These are phyloP conservation scores for Anguilla rostrata DNA, from an alignment of 2,113 vertebrate genomes.

Conservation along the genomic window DNA sequence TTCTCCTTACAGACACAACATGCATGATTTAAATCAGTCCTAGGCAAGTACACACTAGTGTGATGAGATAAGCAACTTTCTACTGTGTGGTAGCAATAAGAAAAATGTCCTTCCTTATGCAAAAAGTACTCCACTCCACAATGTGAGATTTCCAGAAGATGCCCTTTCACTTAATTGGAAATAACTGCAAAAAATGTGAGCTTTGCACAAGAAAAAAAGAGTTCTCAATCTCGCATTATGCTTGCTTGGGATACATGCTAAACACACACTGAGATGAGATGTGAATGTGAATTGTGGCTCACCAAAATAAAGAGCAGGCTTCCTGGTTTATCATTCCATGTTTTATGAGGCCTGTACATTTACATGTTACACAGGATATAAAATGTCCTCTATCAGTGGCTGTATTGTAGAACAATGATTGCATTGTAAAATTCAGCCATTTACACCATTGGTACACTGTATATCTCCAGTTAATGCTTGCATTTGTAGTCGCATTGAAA, in stretches of 20 bases:
- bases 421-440: no score
- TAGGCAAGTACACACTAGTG: not conserved
- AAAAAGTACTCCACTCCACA: no score
- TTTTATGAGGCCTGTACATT: not conserved
- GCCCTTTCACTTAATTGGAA: not conserved
- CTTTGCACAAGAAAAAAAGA: not conserved
- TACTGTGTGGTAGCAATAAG: no score
- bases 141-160: not conserved
- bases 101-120: no score
- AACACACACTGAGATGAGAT: not conserved
- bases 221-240: not conserved
- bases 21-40: not conserved
- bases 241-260: not conserved
- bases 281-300: not conserved
- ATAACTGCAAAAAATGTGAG: not conserved
- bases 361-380: not conserved
- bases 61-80: not conserved
- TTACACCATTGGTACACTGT: no score
- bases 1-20: no score
- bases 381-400: not conserved
- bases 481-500: no score
- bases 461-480: no score
- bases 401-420: not conserved
- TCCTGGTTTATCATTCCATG: not conserved
- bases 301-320: not conserved